Evolutionary conservation across 2,797 vertebrate genomes (phyloP).

Genomic region (Threskiornis aethiopicus): DNA sequence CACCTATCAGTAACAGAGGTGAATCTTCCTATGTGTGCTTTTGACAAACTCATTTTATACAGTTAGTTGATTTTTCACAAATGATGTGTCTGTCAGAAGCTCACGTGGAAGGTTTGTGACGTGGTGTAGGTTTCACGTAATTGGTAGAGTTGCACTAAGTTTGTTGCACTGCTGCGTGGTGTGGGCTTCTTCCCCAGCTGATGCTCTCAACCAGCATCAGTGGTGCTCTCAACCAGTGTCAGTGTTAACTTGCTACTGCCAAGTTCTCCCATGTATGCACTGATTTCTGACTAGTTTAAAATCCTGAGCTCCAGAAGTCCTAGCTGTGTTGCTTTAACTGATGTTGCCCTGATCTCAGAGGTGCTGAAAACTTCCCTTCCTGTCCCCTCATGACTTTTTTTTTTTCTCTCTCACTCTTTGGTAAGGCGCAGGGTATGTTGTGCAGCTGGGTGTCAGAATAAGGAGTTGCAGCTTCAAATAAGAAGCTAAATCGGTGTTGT

Average conservation of each 20-base stretch:
- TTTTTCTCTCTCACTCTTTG: neutral
- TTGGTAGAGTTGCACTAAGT: neutral
- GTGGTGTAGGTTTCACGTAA: fast-evolving
- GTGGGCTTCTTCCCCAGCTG: neutral
- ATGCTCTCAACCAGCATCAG: neutral
- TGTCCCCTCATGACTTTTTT: neutral
- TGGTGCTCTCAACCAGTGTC: neutral
- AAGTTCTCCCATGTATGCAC: neutral
- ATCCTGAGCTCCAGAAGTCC: neutral
- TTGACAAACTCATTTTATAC: neutral
- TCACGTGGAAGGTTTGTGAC: fast-evolving
- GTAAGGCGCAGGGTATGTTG: neutral
- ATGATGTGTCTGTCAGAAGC: neutral
- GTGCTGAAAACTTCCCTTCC: neutral
- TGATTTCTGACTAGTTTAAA: neutral
- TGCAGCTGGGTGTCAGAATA: neutral
- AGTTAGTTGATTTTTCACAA: neutral
- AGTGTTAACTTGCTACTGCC: neutral
- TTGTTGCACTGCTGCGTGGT: neutral
- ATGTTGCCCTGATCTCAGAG: neutral
- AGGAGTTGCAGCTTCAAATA: neutral
- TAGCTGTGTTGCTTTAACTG: neutral
- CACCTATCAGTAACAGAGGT: neutral
- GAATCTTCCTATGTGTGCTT: neutral
- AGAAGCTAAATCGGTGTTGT: neutral